Evolutionary conservation across 2,797 vertebrate species (phyloP), one percentile per base, ranked within the genome.

Genomic region (Jordanella pulchra): DNA sequence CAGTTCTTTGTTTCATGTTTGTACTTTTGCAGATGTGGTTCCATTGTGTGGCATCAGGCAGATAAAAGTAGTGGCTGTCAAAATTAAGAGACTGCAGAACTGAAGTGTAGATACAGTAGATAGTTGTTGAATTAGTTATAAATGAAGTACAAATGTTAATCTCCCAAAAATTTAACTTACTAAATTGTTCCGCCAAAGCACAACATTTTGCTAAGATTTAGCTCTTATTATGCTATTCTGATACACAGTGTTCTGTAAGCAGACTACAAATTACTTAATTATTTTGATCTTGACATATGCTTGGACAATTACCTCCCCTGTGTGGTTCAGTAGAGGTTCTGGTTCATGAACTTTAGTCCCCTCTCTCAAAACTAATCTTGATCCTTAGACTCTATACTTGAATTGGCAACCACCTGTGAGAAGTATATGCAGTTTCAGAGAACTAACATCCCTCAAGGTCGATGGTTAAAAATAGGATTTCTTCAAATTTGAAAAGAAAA

Each of bases 11-110:
- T 80, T 70, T 81, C 23, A 3, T 68, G 60, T 48, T 60, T 42
- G 73, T 64, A 54, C 42, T 72, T 80, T 69, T 35, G 25, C 72
- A 55, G 42, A 83, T 61, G 83, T 73, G 89, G 87, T 89, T 92
- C 90, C 87, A 81, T 81, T 83, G 78, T 61, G 61, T 84, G 87
- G 85, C 85, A 86, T 90, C 83, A 81, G 68, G 74, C 78, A 83
- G 87, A 90, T 87, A 90, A 89, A 89, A 78, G 61, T 74, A 69
- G 66, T 71, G 81, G 77, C 84, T 89, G 70, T 87, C 87, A 78
- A 15, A 66, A 79, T 75, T 75, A 83, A 51, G 51, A 77, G 78
- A 84, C 87, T 78, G 81, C 44, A 83, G 85, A 82, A 85, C 78
- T 88, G 88, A 89, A 89, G 78, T 18, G 39, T 71, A 77, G 86